Percentiles rank a stretch among this genome's conserved stretches.
phyloP scores from a whole-genome alignment of 2,113 vertebrate genomes.

The Xiphophorus maculatus region DNA sequence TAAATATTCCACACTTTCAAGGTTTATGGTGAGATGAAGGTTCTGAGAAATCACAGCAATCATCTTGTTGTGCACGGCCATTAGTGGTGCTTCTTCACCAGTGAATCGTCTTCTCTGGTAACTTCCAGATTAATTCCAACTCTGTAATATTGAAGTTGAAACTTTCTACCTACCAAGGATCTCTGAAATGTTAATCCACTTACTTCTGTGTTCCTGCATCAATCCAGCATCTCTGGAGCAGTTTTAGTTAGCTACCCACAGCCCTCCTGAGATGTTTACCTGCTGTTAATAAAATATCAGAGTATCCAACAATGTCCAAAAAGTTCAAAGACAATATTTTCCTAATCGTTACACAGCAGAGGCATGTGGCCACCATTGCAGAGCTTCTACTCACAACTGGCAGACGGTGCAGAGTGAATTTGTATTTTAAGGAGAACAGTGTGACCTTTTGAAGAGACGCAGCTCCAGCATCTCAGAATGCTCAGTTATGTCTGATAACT shows the following conservation, averaged over 20 bases:
- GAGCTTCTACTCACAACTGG: not conserved
- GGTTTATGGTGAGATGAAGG: too few species aligned
- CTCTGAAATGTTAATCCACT: too few species aligned
- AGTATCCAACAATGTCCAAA: not conserved
- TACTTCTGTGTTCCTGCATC: not conserved
- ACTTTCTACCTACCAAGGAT: too few species aligned
- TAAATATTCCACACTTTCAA: too few species aligned
- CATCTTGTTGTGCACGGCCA: too few species aligned
- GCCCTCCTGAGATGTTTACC: not conserved
- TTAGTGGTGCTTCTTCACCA: too few species aligned
- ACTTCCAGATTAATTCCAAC: too few species aligned
- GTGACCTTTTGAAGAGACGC: not conserved
- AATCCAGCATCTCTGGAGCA: not conserved
- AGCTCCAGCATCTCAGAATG: not conserved
- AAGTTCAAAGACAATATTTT: not conserved
- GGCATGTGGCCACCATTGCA: not conserved
- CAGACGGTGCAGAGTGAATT: not conserved
- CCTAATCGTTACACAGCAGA: not conserved
- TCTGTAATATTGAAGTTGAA: too few species aligned
- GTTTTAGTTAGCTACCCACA: not conserved
- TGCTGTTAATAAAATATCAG: not conserved
- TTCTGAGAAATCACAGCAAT: too few species aligned
- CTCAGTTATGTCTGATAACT: too few species aligned
- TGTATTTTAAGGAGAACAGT: not conserved
- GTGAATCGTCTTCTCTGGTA: too few species aligned